Evolutionary conservation across 2,797 vertebrate genomes (phyloP), one percentile per base, ranked within the genome.

Genomic region (Siniperca scherzeri): DNA sequence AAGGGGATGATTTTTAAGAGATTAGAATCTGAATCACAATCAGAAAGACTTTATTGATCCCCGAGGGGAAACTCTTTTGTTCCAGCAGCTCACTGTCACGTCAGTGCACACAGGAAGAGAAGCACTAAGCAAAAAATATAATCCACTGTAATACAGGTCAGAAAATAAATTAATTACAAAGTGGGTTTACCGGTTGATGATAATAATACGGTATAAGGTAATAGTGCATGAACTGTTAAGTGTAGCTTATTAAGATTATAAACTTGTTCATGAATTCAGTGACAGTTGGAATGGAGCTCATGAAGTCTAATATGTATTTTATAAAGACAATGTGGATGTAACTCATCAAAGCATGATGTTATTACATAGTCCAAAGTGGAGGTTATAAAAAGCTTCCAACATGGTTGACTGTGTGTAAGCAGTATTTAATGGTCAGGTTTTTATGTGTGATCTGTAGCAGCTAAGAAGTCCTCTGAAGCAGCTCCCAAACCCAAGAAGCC

Each of bases 401-500:
- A 11, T 36, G 36, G 50, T 3, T 8, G 3, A 30, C 8, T 2
- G 4, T 46, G 69, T 62, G 10, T 25, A 8, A 48, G 30, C 38
- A 25, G 3, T 25, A 16, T 83, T 4, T 74, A 46, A 60, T 22
- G 2, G 22, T 17, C 5, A 4, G 3, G 7, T 71, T 71, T 56
- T 66, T n/a, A 1, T 74, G 50, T 85, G n/a, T 78, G 57, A 57
- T 56, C 4, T 72, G 14, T 6, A 86, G 84, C 94, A 97, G 96
- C 96, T 87, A 98, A 98, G 94, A 96, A 96, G 70, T 86, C 95
- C 3, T 94, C 95, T 40, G 97, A 98, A 74, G 84, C 53, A 8
- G 74, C 93, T 16, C 92, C 97, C 67, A 99, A 98, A 93, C 96
- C 96, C 60, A 98, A 96, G 93, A 97, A 97, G 93, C 50, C 96